Base-by-base conservation (phyloP, 2,797 vertebrate species). In the Pseudochromis fuscus region DNA sequence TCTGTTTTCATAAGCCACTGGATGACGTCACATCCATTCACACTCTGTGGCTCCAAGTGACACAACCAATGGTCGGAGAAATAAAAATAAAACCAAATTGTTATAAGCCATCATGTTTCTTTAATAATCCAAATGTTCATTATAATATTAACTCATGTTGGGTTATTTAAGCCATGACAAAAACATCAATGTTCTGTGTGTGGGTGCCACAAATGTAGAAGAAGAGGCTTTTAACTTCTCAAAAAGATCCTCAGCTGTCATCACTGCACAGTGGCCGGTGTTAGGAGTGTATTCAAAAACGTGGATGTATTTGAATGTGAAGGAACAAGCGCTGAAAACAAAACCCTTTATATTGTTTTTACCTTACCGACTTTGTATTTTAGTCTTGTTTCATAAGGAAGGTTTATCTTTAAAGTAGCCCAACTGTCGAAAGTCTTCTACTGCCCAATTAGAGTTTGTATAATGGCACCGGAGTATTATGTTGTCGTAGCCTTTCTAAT, bases 391-490 rank as follows among this genome's bases (percentile, higher is more conserved):
- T 72, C 72, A 63, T 62, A 51, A 75, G 56, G 11, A 35, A 58
- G 52, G 72, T 67, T 64, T 25, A 58, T 79, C 49, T 78, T 40
- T 57, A 53, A 72, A 80, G 60, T 53, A 62, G 42, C 28, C 55
- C 24, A 58, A 65, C 52, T 77, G 46, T 58, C 82, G 38, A 65
- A 70, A 81, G 51, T 66, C 48, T 67, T 63, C 28, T 40, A 61
- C 49, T 35, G 66, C 59, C 80, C 75, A 88, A 87, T 90, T 87
- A 88, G 70, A 61, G 72, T 80, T 69, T 77, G 40, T 67, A 46
- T 73, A 75, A 86, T 82, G 50, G 69, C 56, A 23, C 60, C 71
- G 63, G 48, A 50, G 65, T 55, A 73, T 80, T 73, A 72, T 72
- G 63, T 74, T 88, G 50, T 58, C 71, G 73, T 68, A 73, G 58